Conservation (phyloP, 2,888 invertebrate species). For the Leistus spinibarbis region DNA sequence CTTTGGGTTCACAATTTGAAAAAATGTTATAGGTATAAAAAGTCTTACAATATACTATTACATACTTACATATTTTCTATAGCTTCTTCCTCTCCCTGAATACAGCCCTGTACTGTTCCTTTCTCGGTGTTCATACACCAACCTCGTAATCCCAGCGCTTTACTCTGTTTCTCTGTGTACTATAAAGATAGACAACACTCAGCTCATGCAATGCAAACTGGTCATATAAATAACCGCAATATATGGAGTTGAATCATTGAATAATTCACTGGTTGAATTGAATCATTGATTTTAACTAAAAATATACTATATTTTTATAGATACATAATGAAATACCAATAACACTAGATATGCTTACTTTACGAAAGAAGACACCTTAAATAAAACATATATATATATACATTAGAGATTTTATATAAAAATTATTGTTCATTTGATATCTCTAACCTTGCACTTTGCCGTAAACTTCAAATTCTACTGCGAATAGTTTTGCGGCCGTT, state of each 20-base stretch:
- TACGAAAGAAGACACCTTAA: slow-evolving; percentile 66
- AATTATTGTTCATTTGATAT: not conserved
- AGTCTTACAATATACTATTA: slow-evolving; percentile 23
- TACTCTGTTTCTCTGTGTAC: slow-evolving; percentile 70
- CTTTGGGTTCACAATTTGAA: too few relatives aligned
- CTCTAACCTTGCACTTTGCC: slow-evolving; percentile 66
- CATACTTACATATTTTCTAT: slow-evolving; percentile 69
- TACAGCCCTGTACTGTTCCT: slow-evolving; percentile 70
- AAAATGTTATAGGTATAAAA: slow-evolving; percentile 10
- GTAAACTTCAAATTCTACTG: slow-evolving; percentile 65
- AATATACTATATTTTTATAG: too few relatives aligned
- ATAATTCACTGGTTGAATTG: not conserved
- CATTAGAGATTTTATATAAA: slow-evolving; percentile 33
- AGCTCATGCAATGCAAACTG: not conserved
- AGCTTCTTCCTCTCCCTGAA: slow-evolving; percentile 67
- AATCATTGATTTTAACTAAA: slow-evolving; percentile 3
- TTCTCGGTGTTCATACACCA: slow-evolving; percentile 75
- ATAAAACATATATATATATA: slow-evolving; percentile 12
- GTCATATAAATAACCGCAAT: too few relatives aligned
- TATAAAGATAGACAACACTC: slow-evolving; percentile 47
- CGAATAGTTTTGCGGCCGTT: slow-evolving; percentile 44
- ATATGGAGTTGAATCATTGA: too few relatives aligned
- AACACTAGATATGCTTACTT: slow-evolving; percentile 56
- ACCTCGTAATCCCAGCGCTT: slow-evolving; percentile 67
- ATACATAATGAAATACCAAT: too few relatives aligned